Base-by-base conservation (phyloP, 2,797 vertebrate species). In the Molossus molossus region DNA sequence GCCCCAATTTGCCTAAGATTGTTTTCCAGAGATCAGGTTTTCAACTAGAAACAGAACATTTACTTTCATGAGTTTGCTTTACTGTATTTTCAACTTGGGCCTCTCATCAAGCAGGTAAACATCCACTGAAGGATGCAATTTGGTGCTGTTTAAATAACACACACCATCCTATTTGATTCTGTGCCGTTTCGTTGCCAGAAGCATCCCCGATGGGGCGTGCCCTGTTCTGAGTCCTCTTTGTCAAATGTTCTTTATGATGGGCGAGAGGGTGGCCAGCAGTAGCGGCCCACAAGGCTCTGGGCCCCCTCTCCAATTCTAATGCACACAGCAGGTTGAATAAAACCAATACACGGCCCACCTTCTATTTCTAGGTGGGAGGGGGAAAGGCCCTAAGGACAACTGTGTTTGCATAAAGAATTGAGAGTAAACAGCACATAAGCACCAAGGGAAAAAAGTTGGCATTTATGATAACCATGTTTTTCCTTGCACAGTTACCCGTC, bases 131-230 rank as follows among this genome's bases (percentile, higher is more conserved):
- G 53, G 96, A 95, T 85, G 92, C 72, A 95, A 90, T 96, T 84
- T 89, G 92, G 95, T 93, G 89, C 65, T 91, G 55, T 90, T 90
- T 95, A 90, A 95, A 97, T 72, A 82, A 94, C 87, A 57, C 55
- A 57, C 53, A 93, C 58, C 82, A 88, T 80, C 85, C 90, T 82
- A 64, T 82, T 92, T 92, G 90, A 83, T 87, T 84, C 80, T 45
- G 33, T 9, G 50, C n/a, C 91, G 77, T 76, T 77, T 90, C 79
- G 85, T 75, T 37, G 86, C 62, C 64, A 92, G 84, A 91, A 94
- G 87, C 73, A 82, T 82, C 92, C 73, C 77, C 83, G n/a, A 86
- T 45, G 64, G 67, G 79, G 50, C 50, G 87, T 79, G 58, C 73
- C 72, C 65, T 92, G 45, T 83, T 79, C 75, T 40, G 33, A 91